Base-by-base conservation (phyloP, 2,797 vertebrate species). In the Enteromius radiatus region DNA sequence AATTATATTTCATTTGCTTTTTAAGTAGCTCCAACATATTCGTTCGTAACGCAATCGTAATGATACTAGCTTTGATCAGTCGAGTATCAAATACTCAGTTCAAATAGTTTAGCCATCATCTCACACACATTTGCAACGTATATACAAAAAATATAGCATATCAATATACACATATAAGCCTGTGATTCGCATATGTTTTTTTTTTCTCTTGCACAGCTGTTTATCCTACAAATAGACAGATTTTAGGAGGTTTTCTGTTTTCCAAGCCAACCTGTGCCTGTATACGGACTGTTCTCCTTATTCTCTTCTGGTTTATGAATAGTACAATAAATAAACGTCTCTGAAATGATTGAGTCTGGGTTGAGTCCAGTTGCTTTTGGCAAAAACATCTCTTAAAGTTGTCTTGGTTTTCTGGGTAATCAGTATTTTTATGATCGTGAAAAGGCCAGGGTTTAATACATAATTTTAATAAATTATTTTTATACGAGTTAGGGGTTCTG, bases 291-390 rank as follows among this genome's bases (percentile, higher is more conserved):
- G 88, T 92, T 93, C 89, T 93, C 89, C 88, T 90, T 90, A 91
- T 92, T 87, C 91, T 92, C 90, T 92, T 91, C 93, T 94, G 92
- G 91, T 91, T 92, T 92, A 92, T 93, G 89, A 93, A 93, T 87
- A 84, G 90, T 91, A 93, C 93, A 93, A 93, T 93, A 94, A 92
- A 89, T 86, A 85, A 84, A 92, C 85, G 79, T 91, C 88, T 90
- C 88, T 88, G 78, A 88, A 93, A 88, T 41, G 38, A 41, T 71
- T 54, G 84, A 15, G 78, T 90, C 73, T 86, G 71, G 81, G 64
- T 67, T 76, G 87, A 89, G 85, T 89, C 59, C 47, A 74, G 43
- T 45, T 80, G 21, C 41, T 82, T 52, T 82, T 82, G 68, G 61
- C 65, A 73, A 67, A 79, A 63, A 33, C 36, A 49, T 47, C 31